A percentile compares a stretch with the other conserved stretches of the same genome.
These are phyloP conservation scores for Cheilosia pagana DNA, from an alignment of 2,888 invertebrate genomes.

Conservation along the genomic window DNA sequence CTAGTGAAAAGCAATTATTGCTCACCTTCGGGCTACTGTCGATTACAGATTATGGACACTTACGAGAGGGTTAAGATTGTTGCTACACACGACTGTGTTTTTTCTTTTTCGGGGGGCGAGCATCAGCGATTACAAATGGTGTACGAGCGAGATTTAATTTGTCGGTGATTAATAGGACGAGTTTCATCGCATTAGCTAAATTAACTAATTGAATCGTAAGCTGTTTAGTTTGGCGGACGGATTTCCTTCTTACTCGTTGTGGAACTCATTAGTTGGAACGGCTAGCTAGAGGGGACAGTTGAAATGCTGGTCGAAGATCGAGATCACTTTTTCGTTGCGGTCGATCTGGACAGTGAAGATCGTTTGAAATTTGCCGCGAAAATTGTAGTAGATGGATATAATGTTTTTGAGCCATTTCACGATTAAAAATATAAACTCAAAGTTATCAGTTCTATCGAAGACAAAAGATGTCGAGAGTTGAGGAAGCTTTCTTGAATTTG, in stretches of 20 bases:
- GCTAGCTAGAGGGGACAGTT: too few species aligned
- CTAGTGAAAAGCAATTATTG: conserved; percentile 12
- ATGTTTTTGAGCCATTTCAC: too few species aligned
- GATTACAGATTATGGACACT: conserved; percentile 16
- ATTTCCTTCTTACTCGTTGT: conserved; percentile 12
- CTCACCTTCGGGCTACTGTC: conserved; percentile 41
- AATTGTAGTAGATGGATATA: too few species aligned
- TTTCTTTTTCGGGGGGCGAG: background rate
- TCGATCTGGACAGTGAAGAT: too few species aligned
- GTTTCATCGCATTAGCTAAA: conserved; percentile 64
- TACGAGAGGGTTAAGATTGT: background rate
- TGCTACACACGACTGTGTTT: background rate
- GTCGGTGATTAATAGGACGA: conserved; percentile 59
- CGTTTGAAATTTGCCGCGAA: too few species aligned
- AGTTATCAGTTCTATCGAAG: too few species aligned
- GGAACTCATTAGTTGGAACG: background rate
- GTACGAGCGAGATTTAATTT: conserved; percentile 59
- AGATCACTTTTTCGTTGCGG: too few species aligned
- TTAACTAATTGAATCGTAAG: conserved; percentile 61
- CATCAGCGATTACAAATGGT: conserved; percentile 25
- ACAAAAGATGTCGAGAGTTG: too few species aligned
- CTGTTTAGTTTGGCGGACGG: conserved; percentile 16
- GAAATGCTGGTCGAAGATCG: too few species aligned
- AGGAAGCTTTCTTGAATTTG: too few species aligned
- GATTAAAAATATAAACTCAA: too few species aligned